These are phyloP conservation scores for Gandaritis pyraliata DNA, from an alignment of 2,888 invertebrate species.

Conservation along the genomic window DNA sequence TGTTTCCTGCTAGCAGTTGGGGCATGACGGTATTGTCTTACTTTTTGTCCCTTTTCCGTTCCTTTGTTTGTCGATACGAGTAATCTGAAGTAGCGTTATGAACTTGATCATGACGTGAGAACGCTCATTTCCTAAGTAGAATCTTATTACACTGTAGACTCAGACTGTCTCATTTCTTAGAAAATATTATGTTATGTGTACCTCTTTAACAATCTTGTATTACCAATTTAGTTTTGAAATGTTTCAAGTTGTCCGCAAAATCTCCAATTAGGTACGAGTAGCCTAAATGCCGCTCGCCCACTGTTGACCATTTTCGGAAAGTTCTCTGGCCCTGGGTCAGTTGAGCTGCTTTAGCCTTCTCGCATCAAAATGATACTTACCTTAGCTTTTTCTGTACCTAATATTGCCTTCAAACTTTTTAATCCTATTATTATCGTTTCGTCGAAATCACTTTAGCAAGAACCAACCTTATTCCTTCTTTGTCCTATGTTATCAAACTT, in stretches of 20 bases:
- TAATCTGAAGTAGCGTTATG: slow-evolving; percentile 25
- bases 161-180: slow-evolving; percentile 21
- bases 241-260: slow-evolving; percentile 63
- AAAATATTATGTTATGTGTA: slow-evolving; percentile 33
- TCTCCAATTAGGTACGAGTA: slow-evolving; percentile 57
- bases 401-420: too few relatives aligned
- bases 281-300: slow-evolving; percentile 77
- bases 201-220: slow-evolving; percentile 53
- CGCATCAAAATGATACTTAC: slow-evolving; percentile 26
- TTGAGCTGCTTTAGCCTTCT: slow-evolving; percentile 47
- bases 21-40: slow-evolving; percentile 62
- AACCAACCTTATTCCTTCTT: too few relatives aligned
- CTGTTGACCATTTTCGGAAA: slow-evolving; percentile 62
- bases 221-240: slow-evolving; percentile 66
- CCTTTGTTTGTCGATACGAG: slow-evolving; percentile 51
- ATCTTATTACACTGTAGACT: slow-evolving; percentile 9
- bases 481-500: too few relatives aligned
- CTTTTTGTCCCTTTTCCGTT: slow-evolving; percentile 61
- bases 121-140: slow-evolving; percentile 25
- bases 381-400: too few relatives aligned
- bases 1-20: slow-evolving; percentile 60
- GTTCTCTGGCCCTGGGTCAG: slow-evolving; percentile 62
- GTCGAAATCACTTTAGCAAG: too few relatives aligned
- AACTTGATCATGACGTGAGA: slow-evolving; percentile 36
- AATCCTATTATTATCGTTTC: background rate